Percentiles rank a stretch among this genome's conserved stretches.
phyloP scores from a whole-genome alignment of 2,888 invertebrate species.

The Agonum fuliginosum region DNA sequence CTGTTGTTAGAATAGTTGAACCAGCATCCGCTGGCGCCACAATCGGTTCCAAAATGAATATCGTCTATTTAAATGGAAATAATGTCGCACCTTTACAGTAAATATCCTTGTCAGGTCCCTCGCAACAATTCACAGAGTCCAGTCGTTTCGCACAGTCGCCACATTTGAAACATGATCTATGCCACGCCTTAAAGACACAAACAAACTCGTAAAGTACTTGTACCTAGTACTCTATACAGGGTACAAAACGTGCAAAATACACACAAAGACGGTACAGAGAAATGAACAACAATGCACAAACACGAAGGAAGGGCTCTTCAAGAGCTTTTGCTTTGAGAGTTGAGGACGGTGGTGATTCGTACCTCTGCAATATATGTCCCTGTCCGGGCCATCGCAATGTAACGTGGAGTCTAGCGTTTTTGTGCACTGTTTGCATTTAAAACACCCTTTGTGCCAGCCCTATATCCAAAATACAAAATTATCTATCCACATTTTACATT shows the following conservation, averaged over 20 bases:
- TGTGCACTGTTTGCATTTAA: conserved; percentile 90
- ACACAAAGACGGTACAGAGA: conserved; percentile 32
- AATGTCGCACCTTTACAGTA: conserved; percentile 92
- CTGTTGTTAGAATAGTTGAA: no score
- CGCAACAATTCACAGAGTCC: conserved; percentile 94
- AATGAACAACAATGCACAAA: conserved; percentile 60
- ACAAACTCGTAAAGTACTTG: conserved; percentile 17
- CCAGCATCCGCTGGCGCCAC: no score
- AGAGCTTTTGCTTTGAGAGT: conserved; percentile 9
- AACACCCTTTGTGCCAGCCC: conserved; percentile 93
- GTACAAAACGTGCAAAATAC: conserved; percentile 44
- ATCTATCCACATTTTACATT: not conserved
- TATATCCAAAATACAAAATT: conserved; percentile 69
- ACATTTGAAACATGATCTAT: conserved; percentile 96
- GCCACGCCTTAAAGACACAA: conserved; percentile 85
- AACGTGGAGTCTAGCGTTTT: conserved; percentile 90
- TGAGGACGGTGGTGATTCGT: conserved; percentile 66
- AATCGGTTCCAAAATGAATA: not conserved
- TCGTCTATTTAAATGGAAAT: not conserved
- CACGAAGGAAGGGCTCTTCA: conserved; percentile 39
- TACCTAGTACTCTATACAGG: no score
- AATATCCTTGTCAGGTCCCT: conserved; percentile 96
- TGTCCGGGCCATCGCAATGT: conserved; percentile 95
- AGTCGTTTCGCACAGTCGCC: conserved; percentile 89
- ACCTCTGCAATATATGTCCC: conserved; percentile 95